These are phyloP conservation scores for Trissolcus japonicus DNA, from an alignment of 2,888 invertebrate genomes.

Conservation along the genomic window DNA sequence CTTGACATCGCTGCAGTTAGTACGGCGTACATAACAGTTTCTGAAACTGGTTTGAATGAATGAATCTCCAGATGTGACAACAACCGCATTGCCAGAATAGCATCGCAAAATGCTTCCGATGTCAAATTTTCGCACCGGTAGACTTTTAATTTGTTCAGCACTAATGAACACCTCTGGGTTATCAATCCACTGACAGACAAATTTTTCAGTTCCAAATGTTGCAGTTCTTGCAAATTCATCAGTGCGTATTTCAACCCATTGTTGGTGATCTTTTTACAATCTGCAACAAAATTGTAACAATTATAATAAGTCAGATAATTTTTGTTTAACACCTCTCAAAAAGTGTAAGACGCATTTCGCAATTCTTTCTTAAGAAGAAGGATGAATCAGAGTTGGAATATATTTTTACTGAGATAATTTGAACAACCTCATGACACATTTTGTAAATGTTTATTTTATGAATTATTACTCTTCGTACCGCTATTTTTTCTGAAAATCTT, in stretches of 20 bases:
- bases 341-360: no score
- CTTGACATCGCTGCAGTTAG: constrained; percentile 38
- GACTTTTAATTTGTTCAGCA: constrained; percentile 32
- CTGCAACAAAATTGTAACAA: constrained; percentile 18
- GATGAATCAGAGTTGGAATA: background rate
- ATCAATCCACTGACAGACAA: constrained; percentile 20
- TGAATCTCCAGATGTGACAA: constrained; percentile 40
- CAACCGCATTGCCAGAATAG: constrained; percentile 25
- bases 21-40: constrained; percentile 27
- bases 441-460: background rate
- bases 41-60: constrained; percentile 21
- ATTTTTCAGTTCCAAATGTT: constrained; percentile 36
- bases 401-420: background rate
- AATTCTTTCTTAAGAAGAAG: no score
- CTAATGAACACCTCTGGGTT: constrained; percentile 6
- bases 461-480: background rate
- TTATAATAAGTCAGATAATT: background rate
- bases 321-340: no score
- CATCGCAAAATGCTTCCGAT: constrained; percentile 25
- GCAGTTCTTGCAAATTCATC: constrained; percentile 22
- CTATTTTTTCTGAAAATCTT: background rate
- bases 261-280: constrained; percentile 28
- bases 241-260: constrained; percentile 18
- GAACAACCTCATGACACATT: background rate
- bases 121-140: constrained; percentile 28